Evolutionary conservation across 2,888 invertebrate species (phyloP).

Genomic region (Corbicula japonica): DNA sequence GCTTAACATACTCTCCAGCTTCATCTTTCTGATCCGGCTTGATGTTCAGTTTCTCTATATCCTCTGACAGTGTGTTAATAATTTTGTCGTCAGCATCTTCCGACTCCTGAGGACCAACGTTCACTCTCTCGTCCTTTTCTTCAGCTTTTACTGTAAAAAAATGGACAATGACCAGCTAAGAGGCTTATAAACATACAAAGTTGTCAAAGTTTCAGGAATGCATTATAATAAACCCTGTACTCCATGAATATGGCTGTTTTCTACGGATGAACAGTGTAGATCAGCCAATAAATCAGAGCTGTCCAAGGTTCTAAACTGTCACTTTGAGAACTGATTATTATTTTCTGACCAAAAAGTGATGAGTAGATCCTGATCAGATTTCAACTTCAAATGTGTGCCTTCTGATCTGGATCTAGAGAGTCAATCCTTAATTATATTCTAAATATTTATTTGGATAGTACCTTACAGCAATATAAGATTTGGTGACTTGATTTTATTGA

Average conservation of each 20-base stretch:
- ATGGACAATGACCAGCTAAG: background rate
- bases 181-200: background rate
- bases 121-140: background rate
- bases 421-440: too few species aligned
- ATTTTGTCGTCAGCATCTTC: slow-evolving; percentile 26
- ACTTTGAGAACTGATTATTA: too few species aligned
- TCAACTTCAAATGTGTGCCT: too few species aligned
- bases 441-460: too few species aligned
- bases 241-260: background rate
- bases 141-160: background rate
- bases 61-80: slow-evolving; percentile 7
- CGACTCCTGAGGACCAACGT: background rate
- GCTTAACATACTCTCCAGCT: slow-evolving; percentile 2
- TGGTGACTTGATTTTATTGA: too few species aligned
- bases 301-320: too few species aligned
- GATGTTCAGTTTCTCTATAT: slow-evolving; percentile 52
- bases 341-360: background rate
- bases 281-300: background rate
- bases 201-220: background rate
- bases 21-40: slow-evolving; percentile 13
- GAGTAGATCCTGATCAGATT: background rate
- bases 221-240: background rate
- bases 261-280: background rate
- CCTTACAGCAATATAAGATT: too few species aligned
- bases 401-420: too few species aligned